phyloP scores from a whole-genome alignment of 2,888 invertebrate genomes.

The Dynastes maya region DNA sequence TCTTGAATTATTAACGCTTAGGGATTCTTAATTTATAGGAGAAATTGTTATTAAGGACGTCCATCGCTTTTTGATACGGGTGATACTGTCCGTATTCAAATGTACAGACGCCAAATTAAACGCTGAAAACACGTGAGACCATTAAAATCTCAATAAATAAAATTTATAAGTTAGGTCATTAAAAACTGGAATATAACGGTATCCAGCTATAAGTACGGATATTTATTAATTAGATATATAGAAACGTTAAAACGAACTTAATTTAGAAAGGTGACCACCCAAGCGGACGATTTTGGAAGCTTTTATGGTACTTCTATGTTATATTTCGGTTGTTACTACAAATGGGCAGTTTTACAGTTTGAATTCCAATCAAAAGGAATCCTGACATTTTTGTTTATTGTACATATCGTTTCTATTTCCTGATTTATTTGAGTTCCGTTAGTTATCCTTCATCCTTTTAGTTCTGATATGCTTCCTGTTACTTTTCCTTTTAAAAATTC shows the following conservation, averaged over 20 bases:
- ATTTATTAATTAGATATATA: constrained; percentile 45
- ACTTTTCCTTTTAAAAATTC: no score
- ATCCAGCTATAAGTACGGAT: constrained; percentile 24
- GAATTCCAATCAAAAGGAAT: no score
- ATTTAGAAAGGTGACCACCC: constrained; percentile 40
- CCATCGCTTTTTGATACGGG: neutral
- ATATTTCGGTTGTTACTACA: constrained; percentile 5
- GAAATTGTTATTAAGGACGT: constrained; percentile 17
- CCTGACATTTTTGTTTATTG: no score
- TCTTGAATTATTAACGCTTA: constrained; percentile 29
- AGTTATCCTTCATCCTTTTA: no score
- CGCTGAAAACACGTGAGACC: constrained; percentile 17
- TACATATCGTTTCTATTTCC: no score
- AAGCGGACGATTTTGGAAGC: constrained; percentile 46
- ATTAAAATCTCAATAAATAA: constrained; percentile 43
- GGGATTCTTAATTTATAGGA: constrained; percentile 42
- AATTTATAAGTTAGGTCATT: constrained; percentile 37
- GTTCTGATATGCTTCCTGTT: no score
- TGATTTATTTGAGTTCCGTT: no score
- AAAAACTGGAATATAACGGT: constrained; percentile 38
- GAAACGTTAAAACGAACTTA: constrained; percentile 28
- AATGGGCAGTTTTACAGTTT: neutral
- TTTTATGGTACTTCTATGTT: constrained; percentile 18
- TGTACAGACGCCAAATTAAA: constrained; percentile 34
- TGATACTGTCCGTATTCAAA: neutral